Evolutionary conservation across 1,140 invertebrate genomes (phyloP).

Genomic region (Probaryconus sp.): DNA sequence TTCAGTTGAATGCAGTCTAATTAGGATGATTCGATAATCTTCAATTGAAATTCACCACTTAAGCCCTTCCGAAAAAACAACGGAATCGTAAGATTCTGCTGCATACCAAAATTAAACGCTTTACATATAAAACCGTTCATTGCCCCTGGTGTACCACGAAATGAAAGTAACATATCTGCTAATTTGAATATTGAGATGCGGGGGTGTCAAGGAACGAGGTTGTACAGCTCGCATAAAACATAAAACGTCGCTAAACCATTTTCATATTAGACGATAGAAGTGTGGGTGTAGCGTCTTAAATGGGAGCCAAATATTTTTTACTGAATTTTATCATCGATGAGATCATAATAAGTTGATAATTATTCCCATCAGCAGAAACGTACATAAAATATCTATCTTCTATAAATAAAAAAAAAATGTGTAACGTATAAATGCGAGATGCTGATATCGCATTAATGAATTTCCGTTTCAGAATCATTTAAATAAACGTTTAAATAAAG

Average conservation of each 20-base stretch:
- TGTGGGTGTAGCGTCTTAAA: constrained; percentile 59
- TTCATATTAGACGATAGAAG: constrained; percentile 41
- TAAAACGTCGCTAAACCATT: constrained; percentile 71
- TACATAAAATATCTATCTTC: too few relatives aligned
- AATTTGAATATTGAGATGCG: constrained; percentile 77
- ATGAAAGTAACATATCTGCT: constrained; percentile 58
- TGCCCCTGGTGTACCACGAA: constrained; percentile 7
- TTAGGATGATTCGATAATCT: constrained; percentile 53
- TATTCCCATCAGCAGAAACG: not conserved
- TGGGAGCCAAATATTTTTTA: too few relatives aligned
- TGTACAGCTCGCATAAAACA: constrained; percentile 72
- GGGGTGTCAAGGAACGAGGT: constrained; percentile 73
- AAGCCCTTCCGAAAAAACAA: constrained; percentile 3
- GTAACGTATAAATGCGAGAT: too few relatives aligned
- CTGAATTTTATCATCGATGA: not conserved
- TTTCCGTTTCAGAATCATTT: too few relatives aligned
- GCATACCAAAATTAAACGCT: constrained; percentile 1
- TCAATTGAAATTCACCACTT: constrained; percentile 48
- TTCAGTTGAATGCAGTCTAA: constrained; percentile 38
- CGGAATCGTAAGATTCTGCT: constrained; percentile 3
- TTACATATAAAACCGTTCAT: constrained; percentile 2
- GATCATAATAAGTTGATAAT: constrained; percentile 9
- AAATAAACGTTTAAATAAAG: too few relatives aligned
- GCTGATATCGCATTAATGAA: too few relatives aligned
- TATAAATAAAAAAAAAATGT: too few relatives aligned